phyloP scores from a whole-genome alignment of 2,888 invertebrate species.

The Syritta pipiens region DNA sequence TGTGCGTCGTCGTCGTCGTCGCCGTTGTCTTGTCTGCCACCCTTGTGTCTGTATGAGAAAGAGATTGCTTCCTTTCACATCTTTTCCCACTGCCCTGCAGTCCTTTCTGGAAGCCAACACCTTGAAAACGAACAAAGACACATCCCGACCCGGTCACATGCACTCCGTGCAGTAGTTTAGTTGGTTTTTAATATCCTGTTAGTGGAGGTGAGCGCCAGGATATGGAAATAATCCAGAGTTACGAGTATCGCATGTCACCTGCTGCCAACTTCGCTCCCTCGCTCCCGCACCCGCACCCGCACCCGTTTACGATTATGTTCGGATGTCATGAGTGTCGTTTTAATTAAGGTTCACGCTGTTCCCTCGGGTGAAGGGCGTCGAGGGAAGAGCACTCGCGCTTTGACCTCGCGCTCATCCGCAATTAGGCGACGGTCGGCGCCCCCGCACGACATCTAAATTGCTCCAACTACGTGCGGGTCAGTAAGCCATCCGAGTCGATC shows the following conservation, averaged over 20 bases:
- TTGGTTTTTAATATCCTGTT: constrained; percentile 54
- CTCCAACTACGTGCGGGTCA: background rate
- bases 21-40: too few relatives aligned
- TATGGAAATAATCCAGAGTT: constrained; percentile 49
- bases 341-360: constrained; percentile 52
- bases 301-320: constrained; percentile 21
- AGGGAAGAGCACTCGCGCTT: constrained; percentile 13
- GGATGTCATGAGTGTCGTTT: constrained; percentile 57
- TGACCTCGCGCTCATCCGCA: constrained; percentile 53
- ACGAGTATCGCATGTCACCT: constrained; percentile 52
- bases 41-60: too few relatives aligned
- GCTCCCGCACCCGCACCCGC: too few relatives aligned
- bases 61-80: too few relatives aligned
- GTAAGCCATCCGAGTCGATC: too few relatives aligned
- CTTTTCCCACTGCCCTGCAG: too few relatives aligned
- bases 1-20: constrained; percentile 12
- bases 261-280: too few relatives aligned
- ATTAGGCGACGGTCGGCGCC: background rate
- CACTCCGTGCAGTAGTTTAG: constrained; percentile 30
- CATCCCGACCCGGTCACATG: constrained; percentile 56
- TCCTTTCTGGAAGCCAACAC: constrained; percentile 36
- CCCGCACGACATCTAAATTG: constrained; percentile 1
- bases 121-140: constrained; percentile 29
- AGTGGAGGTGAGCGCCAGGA: constrained; percentile 4
- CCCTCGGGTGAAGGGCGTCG: background rate